These are phyloP conservation scores for Tetheella fluctuosa DNA, from an alignment of 2,888 invertebrate species.

Conservation along the genomic window DNA sequence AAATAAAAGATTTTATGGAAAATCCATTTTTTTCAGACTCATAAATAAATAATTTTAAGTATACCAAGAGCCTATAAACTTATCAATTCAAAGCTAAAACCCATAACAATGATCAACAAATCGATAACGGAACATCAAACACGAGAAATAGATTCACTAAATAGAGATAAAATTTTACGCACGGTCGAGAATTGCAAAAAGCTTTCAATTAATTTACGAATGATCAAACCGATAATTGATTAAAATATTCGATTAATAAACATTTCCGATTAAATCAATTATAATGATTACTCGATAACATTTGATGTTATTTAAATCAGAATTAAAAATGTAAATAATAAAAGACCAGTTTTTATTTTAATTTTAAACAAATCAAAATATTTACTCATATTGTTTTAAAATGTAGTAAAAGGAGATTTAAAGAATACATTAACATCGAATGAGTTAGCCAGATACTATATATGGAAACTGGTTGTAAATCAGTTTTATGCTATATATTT, in stretches of 20 bases:
- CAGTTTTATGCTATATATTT: not conserved
- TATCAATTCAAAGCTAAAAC: slow-evolving; percentile 3
- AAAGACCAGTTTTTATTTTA: not conserved
- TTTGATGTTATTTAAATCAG: not conserved
- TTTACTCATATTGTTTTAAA: not conserved
- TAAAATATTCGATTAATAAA: slow-evolving; percentile 1
- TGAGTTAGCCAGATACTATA: not conserved
- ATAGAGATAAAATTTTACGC: not conserved
- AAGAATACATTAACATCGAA: not conserved
- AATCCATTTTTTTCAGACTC: not conserved
- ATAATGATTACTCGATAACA: not conserved
- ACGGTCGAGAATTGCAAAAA: not conserved
- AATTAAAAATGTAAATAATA: not conserved
- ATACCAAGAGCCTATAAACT: slow-evolving; percentile 1
- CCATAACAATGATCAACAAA: not conserved
- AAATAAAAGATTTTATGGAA: not conserved
- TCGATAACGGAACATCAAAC: not conserved
- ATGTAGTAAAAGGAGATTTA: not conserved
- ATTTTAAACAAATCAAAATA: not conserved
- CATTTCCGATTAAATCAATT: not conserved
- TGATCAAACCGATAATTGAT: not conserved
- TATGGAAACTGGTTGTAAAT: not conserved
- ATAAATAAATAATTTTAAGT: not conserved
- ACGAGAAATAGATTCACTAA: slow-evolving; percentile 8
- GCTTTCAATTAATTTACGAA: not conserved